A percentile compares a stretch with the other conserved stretches of the same genome.
Evolutionary conservation across 2,888 invertebrate genomes (phyloP).

Genomic region (Microctonus hyperodae): DNA sequence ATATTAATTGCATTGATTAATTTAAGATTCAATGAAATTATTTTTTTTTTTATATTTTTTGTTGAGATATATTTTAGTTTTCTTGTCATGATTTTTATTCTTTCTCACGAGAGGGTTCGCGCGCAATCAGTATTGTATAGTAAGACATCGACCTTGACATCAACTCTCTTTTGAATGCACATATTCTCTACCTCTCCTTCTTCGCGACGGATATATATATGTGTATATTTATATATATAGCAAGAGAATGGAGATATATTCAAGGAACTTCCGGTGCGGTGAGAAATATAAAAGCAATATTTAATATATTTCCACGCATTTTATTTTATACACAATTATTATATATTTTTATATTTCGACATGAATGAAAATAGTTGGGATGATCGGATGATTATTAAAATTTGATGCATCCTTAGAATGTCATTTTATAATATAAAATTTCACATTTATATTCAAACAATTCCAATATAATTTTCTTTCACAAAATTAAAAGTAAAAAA

Average conservation of each 20-base stretch:
- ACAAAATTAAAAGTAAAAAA: too few species aligned
- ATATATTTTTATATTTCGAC: not conserved
- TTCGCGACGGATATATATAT: not conserved
- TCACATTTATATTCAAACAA: too few species aligned
- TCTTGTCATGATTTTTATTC: not conserved
- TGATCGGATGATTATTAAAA: too few species aligned
- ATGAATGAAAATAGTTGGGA: too few species aligned
- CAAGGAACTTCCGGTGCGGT: conserved; percentile 11
- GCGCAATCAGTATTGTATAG: not conserved
- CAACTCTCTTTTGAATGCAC: conserved; percentile 19
- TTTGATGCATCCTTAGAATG: too few species aligned
- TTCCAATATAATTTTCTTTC: too few species aligned
- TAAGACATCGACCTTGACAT: conserved; percentile 20
- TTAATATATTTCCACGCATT: not conserved
- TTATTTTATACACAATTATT: not conserved
- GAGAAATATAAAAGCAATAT: not conserved
- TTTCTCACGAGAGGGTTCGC: not conserved
- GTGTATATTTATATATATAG: too few species aligned
- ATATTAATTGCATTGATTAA: not conserved
- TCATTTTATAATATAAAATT: too few species aligned
- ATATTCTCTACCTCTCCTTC: not conserved
- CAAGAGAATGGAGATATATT: not conserved
- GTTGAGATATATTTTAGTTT: not conserved
- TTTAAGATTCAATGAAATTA: not conserved
- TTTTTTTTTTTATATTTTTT: not conserved